phyloP scores from a whole-genome alignment of 2,797 vertebrate genomes.

The Molossus molossus region DNA sequence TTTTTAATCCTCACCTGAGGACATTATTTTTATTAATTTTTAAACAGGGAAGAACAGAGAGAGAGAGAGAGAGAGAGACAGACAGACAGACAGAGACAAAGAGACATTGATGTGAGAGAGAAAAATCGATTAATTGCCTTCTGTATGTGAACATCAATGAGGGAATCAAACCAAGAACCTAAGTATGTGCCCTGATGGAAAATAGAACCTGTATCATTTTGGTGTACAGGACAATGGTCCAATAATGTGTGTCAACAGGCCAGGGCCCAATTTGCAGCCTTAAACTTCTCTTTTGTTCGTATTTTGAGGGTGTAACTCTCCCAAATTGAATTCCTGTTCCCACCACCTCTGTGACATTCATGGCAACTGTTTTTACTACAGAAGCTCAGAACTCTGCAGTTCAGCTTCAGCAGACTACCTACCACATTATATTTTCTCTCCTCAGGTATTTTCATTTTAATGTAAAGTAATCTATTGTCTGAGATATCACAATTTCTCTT shows the following conservation, averaged over 20 bases:
- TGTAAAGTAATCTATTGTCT: background rate
- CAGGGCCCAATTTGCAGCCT: constrained; percentile 21
- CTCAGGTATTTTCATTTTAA: background rate
- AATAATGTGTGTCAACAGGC: background rate
- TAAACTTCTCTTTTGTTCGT: background rate
- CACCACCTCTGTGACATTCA: background rate
- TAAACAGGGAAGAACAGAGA: background rate
- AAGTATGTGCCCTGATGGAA: background rate
- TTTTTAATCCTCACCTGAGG: background rate
- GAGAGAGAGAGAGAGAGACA: background rate
- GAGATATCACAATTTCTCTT: background rate
- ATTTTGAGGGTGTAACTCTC: background rate
- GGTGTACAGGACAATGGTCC: background rate
- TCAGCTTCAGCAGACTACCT: background rate
- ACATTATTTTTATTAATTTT: background rate
- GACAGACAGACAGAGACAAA: background rate
- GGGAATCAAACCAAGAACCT: background rate
- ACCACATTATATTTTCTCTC: background rate
- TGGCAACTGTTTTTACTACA: background rate
- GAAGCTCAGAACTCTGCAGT: background rate
- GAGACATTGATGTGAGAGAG: too few relatives aligned
- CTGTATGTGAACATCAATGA: background rate
- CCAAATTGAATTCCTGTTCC: background rate
- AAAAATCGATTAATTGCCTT: background rate
- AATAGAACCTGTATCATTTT: background rate